Percentiles rank a stretch among this genome's conserved stretches.
phyloP scores from a whole-genome alignment of 2,888 invertebrate species.

The Hemaris fuciformis region DNA sequence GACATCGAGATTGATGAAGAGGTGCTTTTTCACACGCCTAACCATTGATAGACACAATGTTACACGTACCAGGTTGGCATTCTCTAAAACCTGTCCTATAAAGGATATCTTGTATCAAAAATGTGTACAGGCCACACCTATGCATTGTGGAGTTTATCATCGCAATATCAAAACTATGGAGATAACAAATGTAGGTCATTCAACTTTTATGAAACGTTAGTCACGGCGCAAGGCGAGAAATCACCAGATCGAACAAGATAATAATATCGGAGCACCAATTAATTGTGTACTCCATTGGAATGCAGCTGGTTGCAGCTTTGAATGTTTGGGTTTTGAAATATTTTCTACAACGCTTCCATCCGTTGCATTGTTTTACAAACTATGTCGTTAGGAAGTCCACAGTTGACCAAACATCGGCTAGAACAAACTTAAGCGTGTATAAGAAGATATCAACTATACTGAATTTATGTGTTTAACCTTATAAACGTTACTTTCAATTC shows the following conservation, averaged over 20 bases:
- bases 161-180: conserved; percentile 18
- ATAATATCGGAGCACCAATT: neutral
- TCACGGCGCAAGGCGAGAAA: neutral
- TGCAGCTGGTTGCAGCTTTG: neutral
- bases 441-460: neutral
- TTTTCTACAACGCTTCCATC: neutral
- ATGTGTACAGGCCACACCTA: conserved; percentile 5
- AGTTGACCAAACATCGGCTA: neutral
- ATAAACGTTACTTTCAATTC: too few species aligned
- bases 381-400: neutral
- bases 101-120: neutral
- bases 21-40: neutral
- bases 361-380: neutral
- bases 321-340: neutral
- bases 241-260: neutral
- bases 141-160: conserved; percentile 17
- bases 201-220: conserved; percentile 20
- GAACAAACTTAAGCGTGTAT: neutral
- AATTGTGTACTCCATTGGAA: conserved; percentile 14
- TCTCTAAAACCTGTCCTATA: neutral
- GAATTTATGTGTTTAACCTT: too few species aligned
- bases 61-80: neutral
- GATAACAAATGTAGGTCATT: conserved; percentile 30
- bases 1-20: neutral
- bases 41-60: neutral